Evolutionary conservation across 2,888 invertebrate genomes (phyloP).

Genomic region (Limenitis camilla): DNA sequence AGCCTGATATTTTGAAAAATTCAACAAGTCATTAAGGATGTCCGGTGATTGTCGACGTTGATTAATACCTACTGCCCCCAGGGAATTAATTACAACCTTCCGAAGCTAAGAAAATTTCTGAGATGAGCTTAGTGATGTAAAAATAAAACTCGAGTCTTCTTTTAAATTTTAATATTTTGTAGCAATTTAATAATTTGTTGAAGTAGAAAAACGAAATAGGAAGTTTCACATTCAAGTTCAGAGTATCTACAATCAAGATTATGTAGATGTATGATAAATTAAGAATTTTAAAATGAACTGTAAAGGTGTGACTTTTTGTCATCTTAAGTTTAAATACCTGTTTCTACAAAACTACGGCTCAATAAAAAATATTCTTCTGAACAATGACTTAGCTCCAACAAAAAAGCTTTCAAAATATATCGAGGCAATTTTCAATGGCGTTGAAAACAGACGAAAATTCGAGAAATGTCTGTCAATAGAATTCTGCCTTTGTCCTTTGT

Average conservation of each 20-base stretch:
- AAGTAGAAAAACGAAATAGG: too few species aligned
- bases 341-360: too few species aligned
- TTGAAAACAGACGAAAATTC: background rate
- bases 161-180: conserved; percentile 1
- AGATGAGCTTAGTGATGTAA: background rate
- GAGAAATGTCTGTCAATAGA: conserved; percentile 2
- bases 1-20: conserved; percentile 2
- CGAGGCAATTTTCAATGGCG: background rate
- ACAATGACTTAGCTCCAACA: background rate
- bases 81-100: conserved; percentile 14
- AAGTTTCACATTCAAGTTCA: too few species aligned
- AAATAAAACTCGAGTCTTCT: background rate
- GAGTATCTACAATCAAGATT: too few species aligned
- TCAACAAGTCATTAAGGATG: conserved; percentile 8
- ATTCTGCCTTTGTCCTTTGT: conserved; percentile 8
- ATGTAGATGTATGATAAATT: too few species aligned
- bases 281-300: background rate
- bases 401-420: background rate
- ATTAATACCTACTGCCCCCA: conserved; percentile 11
- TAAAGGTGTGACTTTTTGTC: too few species aligned
- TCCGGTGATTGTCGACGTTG: conserved; percentile 10
- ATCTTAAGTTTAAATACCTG: too few species aligned
- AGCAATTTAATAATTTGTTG: too few species aligned
- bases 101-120: conserved; percentile 2
- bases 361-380: too few species aligned